Percentiles rank a stretch among this genome's conserved stretches.
Evolutionary conservation across 2,797 vertebrate genomes (phyloP).

Genomic region (Crocidura indochinensis): DNA sequence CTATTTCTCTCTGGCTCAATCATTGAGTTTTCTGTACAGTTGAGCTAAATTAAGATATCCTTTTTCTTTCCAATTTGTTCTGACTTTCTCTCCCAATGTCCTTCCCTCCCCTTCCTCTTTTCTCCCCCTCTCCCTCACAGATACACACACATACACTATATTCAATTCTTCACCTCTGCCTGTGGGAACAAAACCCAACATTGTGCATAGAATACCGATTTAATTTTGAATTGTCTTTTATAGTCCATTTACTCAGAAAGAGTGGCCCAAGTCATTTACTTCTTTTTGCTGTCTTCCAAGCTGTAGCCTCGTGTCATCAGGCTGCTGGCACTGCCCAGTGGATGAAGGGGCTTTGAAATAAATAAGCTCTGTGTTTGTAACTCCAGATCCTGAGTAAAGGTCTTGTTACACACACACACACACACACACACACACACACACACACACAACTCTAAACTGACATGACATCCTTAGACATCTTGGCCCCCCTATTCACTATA

Average conservation of each 20-base stretch:
- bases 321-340: constrained; percentile 51
- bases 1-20: no score
- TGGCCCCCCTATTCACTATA: constrained; percentile 74
- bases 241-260: constrained; percentile 18
- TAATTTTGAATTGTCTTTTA: constrained; percentile 77
- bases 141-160: not conserved
- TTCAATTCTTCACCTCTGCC: constrained; percentile 46
- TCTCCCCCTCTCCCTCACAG: not conserved
- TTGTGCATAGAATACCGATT: constrained; percentile 45
- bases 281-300: constrained; percentile 66
- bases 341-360: not conserved
- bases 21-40: not conserved
- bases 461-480: constrained; percentile 40
- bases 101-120: not conserved
- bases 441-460: not conserved
- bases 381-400: fast-evolving
- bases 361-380: constrained; percentile 70
- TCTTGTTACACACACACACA: no score
- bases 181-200: constrained; percentile 69
- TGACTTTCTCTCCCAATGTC: not conserved
- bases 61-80: not conserved
- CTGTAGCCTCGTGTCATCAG: constrained; percentile 39
- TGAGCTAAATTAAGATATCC: constrained; percentile 43
- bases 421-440: not conserved
- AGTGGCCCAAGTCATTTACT: not conserved